Evolutionary conservation across 2,113 vertebrate species (phyloP).

Genomic region (Chitala chitala): DNA sequence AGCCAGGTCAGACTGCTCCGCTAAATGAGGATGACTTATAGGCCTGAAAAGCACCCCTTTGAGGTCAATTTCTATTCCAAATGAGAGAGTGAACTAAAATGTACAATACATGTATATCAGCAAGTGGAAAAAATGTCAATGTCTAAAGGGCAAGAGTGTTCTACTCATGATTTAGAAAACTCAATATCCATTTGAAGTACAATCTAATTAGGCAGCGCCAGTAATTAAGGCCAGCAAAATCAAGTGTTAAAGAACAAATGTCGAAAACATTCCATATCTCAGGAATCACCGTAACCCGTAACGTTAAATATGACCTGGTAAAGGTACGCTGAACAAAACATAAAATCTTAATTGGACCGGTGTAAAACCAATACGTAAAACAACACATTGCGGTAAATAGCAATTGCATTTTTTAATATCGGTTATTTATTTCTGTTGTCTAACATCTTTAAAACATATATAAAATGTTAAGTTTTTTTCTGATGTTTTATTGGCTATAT

Average conservation of each 20-base stretch:
- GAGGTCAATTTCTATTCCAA: constrained; percentile 46
- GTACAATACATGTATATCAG: constrained; percentile 60
- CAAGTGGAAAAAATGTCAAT: constrained; percentile 44
- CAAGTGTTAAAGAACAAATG: constrained; percentile 53
- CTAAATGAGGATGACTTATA: constrained; percentile 42
- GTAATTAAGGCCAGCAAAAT: constrained; percentile 38
- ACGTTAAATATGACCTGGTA: too few relatives aligned
- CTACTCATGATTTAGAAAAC: constrained; percentile 42
- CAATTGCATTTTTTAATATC: too few relatives aligned
- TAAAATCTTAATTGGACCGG: too few relatives aligned
- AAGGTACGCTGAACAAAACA: too few relatives aligned
- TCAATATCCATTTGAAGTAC: constrained; percentile 43
- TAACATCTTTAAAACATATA: too few relatives aligned
- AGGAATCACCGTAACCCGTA: not conserved
- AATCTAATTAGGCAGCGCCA: constrained; percentile 54
- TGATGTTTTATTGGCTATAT: too few relatives aligned
- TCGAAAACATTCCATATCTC: not conserved
- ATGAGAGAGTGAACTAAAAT: constrained; percentile 41
- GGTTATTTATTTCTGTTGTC: too few relatives aligned
- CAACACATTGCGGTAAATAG: too few relatives aligned
- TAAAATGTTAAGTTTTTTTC: too few relatives aligned
- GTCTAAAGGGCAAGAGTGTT: constrained; percentile 46
- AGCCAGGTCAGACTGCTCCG: not conserved
- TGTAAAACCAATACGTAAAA: too few relatives aligned
- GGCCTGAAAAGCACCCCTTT: constrained; percentile 45